A percentile compares a stretch with the other conserved stretches of the same genome.
Conservation (phyloP, 1,140 invertebrate species). For the Scaptomyza hsui region DNA sequence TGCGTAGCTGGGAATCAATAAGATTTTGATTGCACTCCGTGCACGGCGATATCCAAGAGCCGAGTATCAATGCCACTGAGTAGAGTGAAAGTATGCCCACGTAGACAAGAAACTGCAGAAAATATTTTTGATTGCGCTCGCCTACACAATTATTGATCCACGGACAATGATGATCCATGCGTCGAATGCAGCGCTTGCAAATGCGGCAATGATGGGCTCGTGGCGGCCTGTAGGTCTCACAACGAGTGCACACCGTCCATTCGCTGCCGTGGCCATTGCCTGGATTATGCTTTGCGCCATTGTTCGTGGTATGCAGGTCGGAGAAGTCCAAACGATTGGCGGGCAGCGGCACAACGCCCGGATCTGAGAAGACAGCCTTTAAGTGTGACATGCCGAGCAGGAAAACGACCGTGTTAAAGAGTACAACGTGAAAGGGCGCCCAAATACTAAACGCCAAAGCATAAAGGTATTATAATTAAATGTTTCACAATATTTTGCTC, state of each 20-base stretch:
- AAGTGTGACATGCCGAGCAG: slow-evolving; percentile 91
- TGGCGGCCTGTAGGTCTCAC: slow-evolving; percentile 93
- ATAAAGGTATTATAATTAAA: not conserved
- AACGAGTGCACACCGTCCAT: slow-evolving; percentile 94
- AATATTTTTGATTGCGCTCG: slow-evolving; percentile 97
- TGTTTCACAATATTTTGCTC: not conserved
- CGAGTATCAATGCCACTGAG: slow-evolving; percentile 89
- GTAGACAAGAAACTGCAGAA: slow-evolving; percentile 95
- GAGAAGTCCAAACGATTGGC: slow-evolving; percentile 93
- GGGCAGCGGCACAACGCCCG: slow-evolving; percentile 93
- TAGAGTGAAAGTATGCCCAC: slow-evolving; percentile 89
- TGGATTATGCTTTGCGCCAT: slow-evolving; percentile 63
- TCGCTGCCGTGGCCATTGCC: slow-evolving; percentile 86
- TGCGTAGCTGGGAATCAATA: slow-evolving; percentile 89
- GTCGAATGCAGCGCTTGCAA: slow-evolving; percentile 93
- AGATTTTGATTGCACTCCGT: slow-evolving; percentile 88
- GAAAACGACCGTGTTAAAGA: slow-evolving; percentile 93
- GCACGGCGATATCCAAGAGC: slow-evolving; percentile 91
- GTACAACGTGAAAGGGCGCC: slow-evolving; percentile 92
- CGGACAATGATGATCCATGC: slow-evolving; percentile 95
- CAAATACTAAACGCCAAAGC: slow-evolving; percentile 87
- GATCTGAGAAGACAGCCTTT: slow-evolving; percentile 94
- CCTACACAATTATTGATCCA: slow-evolving; percentile 98
- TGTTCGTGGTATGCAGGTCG: slow-evolving; percentile 89
- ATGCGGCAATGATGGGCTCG: slow-evolving; percentile 95